These are phyloP conservation scores for Argynnis bischoffii DNA, from an alignment of 2,888 invertebrate genomes.

Conservation along the genomic window DNA sequence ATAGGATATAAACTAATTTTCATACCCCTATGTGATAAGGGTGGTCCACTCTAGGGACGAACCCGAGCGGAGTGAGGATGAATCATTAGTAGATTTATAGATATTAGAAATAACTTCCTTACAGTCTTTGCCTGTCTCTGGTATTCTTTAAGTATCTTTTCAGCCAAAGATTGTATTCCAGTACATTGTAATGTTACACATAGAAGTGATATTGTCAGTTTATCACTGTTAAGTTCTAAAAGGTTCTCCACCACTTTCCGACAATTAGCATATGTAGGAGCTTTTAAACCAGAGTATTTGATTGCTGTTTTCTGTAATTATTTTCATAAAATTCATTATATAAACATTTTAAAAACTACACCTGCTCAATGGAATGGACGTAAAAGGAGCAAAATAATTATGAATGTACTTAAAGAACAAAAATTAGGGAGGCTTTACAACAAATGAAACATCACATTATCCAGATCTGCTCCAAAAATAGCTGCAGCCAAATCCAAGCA, in stretches of 20 bases:
- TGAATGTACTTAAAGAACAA: too few species aligned
- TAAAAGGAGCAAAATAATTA: neutral
- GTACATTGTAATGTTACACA: conserved; percentile 82
- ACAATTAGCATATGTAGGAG: conserved; percentile 77
- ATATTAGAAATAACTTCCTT: conserved; percentile 19
- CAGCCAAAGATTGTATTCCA: conserved; percentile 71
- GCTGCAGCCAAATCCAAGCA: conserved; percentile 84
- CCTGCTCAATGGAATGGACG: neutral
- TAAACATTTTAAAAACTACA: too few species aligned
- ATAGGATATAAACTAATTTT: too few species aligned
- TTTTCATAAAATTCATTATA: neutral
- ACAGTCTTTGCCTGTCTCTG: conserved; percentile 70
- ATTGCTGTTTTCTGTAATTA: conserved; percentile 80
- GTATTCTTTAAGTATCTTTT: conserved; percentile 79
- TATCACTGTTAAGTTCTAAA: conserved; percentile 78
- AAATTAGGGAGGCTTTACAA: neutral
- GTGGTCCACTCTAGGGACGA: too few species aligned
- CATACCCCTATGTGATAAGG: too few species aligned
- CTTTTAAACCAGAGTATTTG: conserved; percentile 82
- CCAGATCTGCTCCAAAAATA: conserved; percentile 75
- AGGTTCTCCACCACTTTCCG: conserved; percentile 83
- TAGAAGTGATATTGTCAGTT: conserved; percentile 77
- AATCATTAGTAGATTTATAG: neutral
- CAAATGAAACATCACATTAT: conserved; percentile 64
- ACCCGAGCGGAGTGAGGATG: too few species aligned